A percentile compares a stretch with the other conserved stretches of the same genome.
These are phyloP conservation scores for Cheiracanthium punctorium DNA, from an alignment of 2,888 invertebrate genomes.

Conservation along the genomic window DNA sequence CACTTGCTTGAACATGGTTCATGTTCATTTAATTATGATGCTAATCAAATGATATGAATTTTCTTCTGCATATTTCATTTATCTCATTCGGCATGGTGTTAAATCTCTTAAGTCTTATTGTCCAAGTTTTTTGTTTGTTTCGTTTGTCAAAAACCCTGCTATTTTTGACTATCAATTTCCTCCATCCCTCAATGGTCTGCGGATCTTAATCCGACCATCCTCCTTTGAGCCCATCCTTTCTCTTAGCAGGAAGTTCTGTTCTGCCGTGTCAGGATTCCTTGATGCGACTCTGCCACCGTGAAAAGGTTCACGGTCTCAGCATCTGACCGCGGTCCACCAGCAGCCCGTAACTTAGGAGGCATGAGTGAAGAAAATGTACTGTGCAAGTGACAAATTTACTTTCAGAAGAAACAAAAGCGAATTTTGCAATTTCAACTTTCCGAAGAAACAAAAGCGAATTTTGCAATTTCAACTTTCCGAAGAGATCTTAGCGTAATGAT, in stretches of 20 bases:
- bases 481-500: too few species aligned
- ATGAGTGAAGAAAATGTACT: not conserved
- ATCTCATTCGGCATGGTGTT: too few species aligned
- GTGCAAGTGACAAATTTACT: not conserved
- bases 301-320: conserved; percentile 10
- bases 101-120: too few species aligned
- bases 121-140: too few species aligned
- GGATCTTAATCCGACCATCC: not conserved
- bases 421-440: too few species aligned
- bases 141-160: too few species aligned
- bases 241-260: not conserved
- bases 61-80: too few species aligned
- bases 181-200: not conserved
- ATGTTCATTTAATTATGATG: too few species aligned
- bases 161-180: not conserved
- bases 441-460: too few species aligned
- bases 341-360: not conserved
- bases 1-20: too few species aligned
- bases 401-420: not conserved
- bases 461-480: too few species aligned
- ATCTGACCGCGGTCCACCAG: conserved; percentile 11
- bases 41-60: too few species aligned
- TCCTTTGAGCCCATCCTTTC: not conserved
- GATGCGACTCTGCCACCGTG: conserved; percentile 17
- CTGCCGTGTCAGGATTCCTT: not conserved